Conservation (phyloP, 2,888 invertebrate species). For the Scaeva pyrastri region DNA sequence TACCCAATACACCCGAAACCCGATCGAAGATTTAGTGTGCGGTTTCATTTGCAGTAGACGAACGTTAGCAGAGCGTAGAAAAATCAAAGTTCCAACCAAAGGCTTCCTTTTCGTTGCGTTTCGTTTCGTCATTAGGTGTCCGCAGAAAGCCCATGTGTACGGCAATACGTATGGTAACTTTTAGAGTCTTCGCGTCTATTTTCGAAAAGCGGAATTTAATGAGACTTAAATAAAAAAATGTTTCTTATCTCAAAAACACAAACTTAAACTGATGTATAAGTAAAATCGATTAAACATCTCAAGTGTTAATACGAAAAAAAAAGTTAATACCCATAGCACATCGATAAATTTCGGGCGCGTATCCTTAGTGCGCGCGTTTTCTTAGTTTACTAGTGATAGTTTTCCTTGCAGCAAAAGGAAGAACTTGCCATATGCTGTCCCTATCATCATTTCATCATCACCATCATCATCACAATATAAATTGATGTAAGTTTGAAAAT, state of each 20-base stretch:
- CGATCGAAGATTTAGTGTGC: constrained; percentile 73
- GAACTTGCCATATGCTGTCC: constrained; percentile 66
- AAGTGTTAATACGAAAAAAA: constrained; percentile 28
- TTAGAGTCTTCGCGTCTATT: constrained; percentile 64
- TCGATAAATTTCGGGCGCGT: constrained; percentile 71
- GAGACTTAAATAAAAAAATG: neutral
- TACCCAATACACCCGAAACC: constrained; percentile 69
- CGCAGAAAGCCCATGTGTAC: constrained; percentile 61
- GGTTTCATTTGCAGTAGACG: constrained; percentile 71
- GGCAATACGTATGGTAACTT: constrained; percentile 49
- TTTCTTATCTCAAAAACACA: neutral
- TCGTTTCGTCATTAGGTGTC: constrained; percentile 38
- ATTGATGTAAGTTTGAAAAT: constrained; percentile 34
- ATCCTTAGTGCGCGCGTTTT: constrained; percentile 72
- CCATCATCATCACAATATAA: constrained; percentile 5
- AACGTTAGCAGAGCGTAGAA: constrained; percentile 62
- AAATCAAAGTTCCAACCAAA: constrained; percentile 56
- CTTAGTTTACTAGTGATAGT: constrained; percentile 38
- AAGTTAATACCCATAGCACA: constrained; percentile 26
- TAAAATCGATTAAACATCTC: constrained; percentile 20
- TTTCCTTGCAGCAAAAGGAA: constrained; percentile 9
- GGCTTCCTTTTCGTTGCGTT: constrained; percentile 46
- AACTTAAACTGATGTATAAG: constrained; percentile 30
- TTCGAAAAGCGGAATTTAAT: constrained; percentile 37
- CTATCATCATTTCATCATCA: constrained; percentile 34